Evolutionary conservation across 2,113 vertebrate species (phyloP).

Genomic region (Coptodon bakossiorum): DNA sequence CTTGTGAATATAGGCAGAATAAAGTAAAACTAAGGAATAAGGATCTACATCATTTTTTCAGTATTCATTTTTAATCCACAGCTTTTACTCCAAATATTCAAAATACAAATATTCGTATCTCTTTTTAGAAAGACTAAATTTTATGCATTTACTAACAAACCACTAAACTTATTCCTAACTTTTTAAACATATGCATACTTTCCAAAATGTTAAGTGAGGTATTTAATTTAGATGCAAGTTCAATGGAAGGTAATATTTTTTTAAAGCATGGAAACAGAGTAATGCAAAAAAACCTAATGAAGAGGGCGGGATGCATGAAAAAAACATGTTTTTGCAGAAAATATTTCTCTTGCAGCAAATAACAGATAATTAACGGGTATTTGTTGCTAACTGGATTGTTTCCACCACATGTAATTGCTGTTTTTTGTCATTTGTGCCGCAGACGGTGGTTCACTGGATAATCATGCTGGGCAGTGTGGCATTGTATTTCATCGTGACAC

Average conservation of each 20-base stretch:
- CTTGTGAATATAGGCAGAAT: neutral
- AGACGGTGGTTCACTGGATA: constrained; percentile 81
- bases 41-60: neutral
- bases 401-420: neutral
- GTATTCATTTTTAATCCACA: neutral
- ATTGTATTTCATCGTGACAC: constrained; percentile 74
- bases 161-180: neutral
- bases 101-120: neutral
- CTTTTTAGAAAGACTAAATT: neutral
- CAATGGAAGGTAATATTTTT: neutral
- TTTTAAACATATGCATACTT: neutral
- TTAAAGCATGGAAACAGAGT: neutral
- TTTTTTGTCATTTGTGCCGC: neutral
- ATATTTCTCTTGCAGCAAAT: neutral
- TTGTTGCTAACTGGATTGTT: neutral
- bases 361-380: neutral
- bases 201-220: neutral
- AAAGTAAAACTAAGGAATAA: neutral
- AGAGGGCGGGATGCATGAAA: neutral
- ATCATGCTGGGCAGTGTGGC: constrained; percentile 79
- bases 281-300: neutral
- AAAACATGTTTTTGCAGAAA: neutral
- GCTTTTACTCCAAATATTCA: neutral
- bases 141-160: neutral
- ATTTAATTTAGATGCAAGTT: neutral